phyloP scores from a whole-genome alignment of 2,113 vertebrate species.

The human (Homo sapiens) region DNA sequence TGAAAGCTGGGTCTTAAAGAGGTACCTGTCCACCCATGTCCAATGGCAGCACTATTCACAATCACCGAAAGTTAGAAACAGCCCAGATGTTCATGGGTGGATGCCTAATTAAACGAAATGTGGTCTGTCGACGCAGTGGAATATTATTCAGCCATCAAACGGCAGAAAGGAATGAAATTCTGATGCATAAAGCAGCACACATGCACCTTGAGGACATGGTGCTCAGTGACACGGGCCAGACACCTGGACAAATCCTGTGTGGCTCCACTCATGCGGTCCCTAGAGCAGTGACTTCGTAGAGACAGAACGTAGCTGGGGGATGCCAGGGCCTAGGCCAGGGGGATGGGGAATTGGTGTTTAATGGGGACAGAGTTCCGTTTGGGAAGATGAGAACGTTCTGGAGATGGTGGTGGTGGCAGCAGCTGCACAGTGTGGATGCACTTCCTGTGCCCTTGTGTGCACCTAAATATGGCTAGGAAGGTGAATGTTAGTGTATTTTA shows the following conservation, averaged over 20 bases:
- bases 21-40: accelerated
- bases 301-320: neutral
- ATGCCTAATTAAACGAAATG: accelerated
- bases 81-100: accelerated
- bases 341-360: neutral
- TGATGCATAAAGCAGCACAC: accelerated
- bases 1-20: neutral
- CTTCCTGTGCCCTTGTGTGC: too few relatives aligned
- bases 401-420: neutral
- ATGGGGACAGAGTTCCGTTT: accelerated
- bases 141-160: accelerated
- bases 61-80: accelerated
- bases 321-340: too few relatives aligned
- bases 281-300: accelerated
- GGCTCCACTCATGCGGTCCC: neutral
- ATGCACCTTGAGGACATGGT: accelerated
- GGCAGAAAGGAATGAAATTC: neutral
- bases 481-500: neutral
- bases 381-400: neutral
- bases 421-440: accelerated
- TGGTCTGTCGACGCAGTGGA: accelerated
- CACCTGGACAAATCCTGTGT: accelerated
- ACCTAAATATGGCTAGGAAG: accelerated
- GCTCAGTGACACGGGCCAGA: neutral
- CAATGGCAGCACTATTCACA: neutral